Conservation (phyloP, 2,888 invertebrate genomes). For the Hemistola chrysoprasaria region DNA sequence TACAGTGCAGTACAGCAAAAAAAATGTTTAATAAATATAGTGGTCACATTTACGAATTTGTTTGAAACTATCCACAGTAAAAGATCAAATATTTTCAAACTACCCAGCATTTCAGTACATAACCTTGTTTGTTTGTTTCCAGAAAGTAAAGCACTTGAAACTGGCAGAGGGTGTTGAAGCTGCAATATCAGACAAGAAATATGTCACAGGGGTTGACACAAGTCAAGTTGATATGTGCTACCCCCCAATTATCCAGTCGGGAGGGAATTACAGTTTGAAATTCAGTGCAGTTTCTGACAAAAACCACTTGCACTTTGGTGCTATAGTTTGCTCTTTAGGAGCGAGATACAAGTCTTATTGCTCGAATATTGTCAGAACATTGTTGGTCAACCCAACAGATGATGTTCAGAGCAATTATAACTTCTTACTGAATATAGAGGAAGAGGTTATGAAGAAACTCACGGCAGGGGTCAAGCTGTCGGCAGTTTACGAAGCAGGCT, state of each 20-base stretch:
- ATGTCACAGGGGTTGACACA: constrained; percentile 94
- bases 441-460: constrained; percentile 93
- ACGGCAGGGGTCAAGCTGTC: constrained; percentile 91
- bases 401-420: constrained; percentile 93
- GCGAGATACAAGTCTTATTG: constrained; percentile 98
- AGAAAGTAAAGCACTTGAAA: constrained; percentile 98
- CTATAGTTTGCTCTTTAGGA: constrained; percentile 97
- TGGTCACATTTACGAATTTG: too few species aligned
- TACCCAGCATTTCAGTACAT: too few species aligned
- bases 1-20: too few species aligned
- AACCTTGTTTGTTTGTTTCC: constrained; percentile 40
- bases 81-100: too few species aligned
- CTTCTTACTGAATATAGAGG: constrained; percentile 93
- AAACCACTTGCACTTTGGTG: constrained; percentile 96
- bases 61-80: too few species aligned
- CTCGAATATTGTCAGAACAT: constrained; percentile 97
- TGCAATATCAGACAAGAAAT: constrained; percentile 97
- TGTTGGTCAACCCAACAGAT: constrained; percentile 96
- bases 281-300: constrained; percentile 98
- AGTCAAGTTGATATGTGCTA: constrained; percentile 98
- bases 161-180: constrained; percentile 97
- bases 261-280: constrained; percentile 98
- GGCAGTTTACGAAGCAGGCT: constrained; percentile 92
- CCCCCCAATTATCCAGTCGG: constrained; percentile 99
- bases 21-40: too few species aligned